These are phyloP conservation scores for Himalopsyche kuldschensis DNA, from an alignment of 2,888 invertebrate genomes.

Conservation along the genomic window DNA sequence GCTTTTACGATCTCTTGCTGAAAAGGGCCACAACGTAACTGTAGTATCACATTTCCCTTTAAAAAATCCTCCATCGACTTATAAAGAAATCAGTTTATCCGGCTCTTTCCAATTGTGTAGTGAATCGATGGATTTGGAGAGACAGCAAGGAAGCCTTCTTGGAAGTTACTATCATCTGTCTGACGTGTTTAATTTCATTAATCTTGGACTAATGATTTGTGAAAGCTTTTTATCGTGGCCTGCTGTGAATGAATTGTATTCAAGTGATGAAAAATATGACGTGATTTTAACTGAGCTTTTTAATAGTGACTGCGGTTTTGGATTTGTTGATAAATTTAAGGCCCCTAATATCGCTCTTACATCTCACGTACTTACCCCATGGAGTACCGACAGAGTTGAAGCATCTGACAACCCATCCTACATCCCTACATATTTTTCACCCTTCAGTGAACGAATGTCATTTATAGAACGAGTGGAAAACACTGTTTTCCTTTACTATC, in stretches of 20 bases:
- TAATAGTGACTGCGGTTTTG: constrained; percentile 20
- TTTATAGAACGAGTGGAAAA: constrained; percentile 46
- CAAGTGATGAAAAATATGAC: constrained; percentile 9
- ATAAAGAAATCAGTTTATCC: constrained; percentile 59
- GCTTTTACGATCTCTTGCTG: constrained; percentile 56
- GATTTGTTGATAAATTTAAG: constrained; percentile 13
- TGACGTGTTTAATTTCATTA: constrained; percentile 2
- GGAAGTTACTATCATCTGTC: constrained; percentile 3
- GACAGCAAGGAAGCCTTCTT: background rate
- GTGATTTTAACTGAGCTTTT: constrained; percentile 20
- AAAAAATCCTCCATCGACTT: constrained; percentile 54
- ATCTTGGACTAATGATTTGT: background rate
- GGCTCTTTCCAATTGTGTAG: constrained; percentile 39
- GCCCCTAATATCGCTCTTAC: constrained; percentile 48
- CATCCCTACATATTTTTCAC: constrained; percentile 45
- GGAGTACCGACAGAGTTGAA: constrained; percentile 46
- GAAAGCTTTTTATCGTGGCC: constrained; percentile 44
- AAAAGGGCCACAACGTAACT: constrained; percentile 58
- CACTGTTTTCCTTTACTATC: constrained; percentile 26
- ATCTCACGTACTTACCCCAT: constrained; percentile 46
- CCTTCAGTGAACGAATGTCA: constrained; percentile 41
- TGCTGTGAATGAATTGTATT: background rate
- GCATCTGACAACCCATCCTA: constrained; percentile 48
- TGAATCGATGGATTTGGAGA: background rate
- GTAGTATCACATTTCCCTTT: constrained; percentile 58